A percentile compares a stretch with the other conserved stretches of the same genome.
Evolutionary conservation across 1,140 invertebrate species (phyloP).

Genomic region (Nymphalis io): DNA sequence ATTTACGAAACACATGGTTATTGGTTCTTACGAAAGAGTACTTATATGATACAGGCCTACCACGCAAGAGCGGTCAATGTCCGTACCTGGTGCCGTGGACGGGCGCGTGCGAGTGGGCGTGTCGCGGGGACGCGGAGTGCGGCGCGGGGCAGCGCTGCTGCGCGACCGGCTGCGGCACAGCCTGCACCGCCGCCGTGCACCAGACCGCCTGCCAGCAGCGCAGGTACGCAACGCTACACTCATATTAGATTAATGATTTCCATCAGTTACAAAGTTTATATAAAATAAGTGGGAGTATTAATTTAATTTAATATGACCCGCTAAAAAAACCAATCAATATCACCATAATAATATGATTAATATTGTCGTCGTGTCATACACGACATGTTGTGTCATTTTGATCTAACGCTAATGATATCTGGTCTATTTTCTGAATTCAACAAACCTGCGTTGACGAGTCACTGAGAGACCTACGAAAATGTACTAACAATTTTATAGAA

Average conservation of each 20-base stretch:
- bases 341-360: too few relatives aligned
- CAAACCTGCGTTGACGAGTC: too few relatives aligned
- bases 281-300: too few relatives aligned
- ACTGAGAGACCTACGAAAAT: too few relatives aligned
- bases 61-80: conserved; percentile 89
- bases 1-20: too few relatives aligned
- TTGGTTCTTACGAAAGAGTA: neutral
- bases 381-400: too few relatives aligned
- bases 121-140: conserved; percentile 89
- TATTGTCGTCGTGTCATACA: too few relatives aligned
- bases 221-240: conserved; percentile 60
- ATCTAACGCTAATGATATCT: too few relatives aligned
- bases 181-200: conserved; percentile 87
- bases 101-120: conserved; percentile 88
- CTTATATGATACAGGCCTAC: conserved; percentile 75
- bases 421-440: too few relatives aligned
- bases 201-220: conserved; percentile 90
- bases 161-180: conserved; percentile 92
- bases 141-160: conserved; percentile 87
- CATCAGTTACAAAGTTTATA: too few relatives aligned
- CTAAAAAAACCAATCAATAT: too few relatives aligned
- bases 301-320: too few relatives aligned
- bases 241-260: neutral
- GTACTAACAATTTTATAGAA: neutral
- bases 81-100: conserved; percentile 89